Evolutionary conservation across 1,140 invertebrate species (phyloP).

Genomic region (Drosophila subobscura): DNA sequence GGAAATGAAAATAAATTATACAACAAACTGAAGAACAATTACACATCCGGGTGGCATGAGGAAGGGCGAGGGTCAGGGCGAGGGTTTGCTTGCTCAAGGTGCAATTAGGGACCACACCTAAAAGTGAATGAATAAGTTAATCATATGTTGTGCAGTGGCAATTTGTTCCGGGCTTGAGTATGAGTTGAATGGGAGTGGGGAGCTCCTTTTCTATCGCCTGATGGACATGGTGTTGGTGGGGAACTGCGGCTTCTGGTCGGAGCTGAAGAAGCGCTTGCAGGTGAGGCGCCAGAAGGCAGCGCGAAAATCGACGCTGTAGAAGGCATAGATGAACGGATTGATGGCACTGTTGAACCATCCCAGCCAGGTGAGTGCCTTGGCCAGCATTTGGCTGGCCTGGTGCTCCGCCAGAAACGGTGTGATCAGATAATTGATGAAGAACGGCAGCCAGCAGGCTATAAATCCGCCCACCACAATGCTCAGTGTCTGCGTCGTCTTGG

Average conservation of each 20-base stretch:
- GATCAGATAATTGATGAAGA: constrained; percentile 94
- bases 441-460: constrained; percentile 94
- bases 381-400: constrained; percentile 87
- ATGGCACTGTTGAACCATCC: constrained; percentile 96
- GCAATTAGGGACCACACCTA: constrained; percentile 53
- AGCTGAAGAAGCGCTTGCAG: constrained; percentile 84
- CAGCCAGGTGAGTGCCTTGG: constrained; percentile 94
- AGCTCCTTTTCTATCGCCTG: constrained; percentile 58
- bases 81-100: constrained; percentile 32
- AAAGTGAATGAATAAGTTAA: constrained; percentile 57
- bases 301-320: constrained; percentile 93
- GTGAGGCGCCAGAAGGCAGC: constrained; percentile 93
- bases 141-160: constrained; percentile 38
- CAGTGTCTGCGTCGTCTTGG: constrained; percentile 95
- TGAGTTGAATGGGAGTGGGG: neutral
- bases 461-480: constrained; percentile 96
- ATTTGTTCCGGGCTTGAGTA: constrained; percentile 25
- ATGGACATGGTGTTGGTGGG: constrained; percentile 82
- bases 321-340: constrained; percentile 95
- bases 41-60: constrained; percentile 8
- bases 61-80: neutral
- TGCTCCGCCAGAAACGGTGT: constrained; percentile 88
- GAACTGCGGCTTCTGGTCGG: constrained; percentile 75
- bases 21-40: constrained; percentile 47
- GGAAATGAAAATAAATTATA: constrained; percentile 31